Evolutionary conservation across 1,140 invertebrate species (phyloP), one percentile per base, ranked within the genome.

Genomic region (Bombus breviceps): DNA sequence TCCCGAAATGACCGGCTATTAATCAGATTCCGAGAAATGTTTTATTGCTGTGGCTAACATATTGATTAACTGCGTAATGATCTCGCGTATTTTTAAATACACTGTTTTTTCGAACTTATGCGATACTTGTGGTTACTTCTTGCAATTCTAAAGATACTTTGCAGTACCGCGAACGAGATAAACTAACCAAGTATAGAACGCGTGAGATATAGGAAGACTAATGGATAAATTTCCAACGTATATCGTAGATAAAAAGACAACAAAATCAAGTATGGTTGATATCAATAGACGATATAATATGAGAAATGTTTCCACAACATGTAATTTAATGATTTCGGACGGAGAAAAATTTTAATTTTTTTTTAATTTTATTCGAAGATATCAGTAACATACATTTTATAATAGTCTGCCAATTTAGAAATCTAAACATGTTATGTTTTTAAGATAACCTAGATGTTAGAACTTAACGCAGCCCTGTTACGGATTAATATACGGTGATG

Each of bases 11-110:
- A 41, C 22, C 10, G 22, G 9, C 22, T 32, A 28, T 62, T 81
- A 64, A 64, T 59, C 69, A 62, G 39, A 62, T 69, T 81, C 39
- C 12, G n/a, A 43, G 76, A 78, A 66, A 62, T n/a, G 5, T 43
- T 78, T 43, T 41, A 76, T 62, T 39, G 25, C 25, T 28, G 15
- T 3, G 28, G 28, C 25, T 15, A 53, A 75, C 41, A 34, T 75
- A 37, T 53, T 12, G 32, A 75, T 37, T 75, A 57, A 77, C 25
- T 18, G 57, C 8, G 15, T 25, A 64, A 64, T 32, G 3, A 32
- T 25, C 28, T 77, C 9, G 28, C 8, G n/a, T 32, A 62, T 41
- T 43, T 64, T 43, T n/a, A 37, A 53, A 53, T 53, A 53, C 6
- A 53, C 1, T 22, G 18, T 8, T 53, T 53, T 53, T 53, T 53